These are phyloP conservation scores for Ectemnius cavifrons DNA, from an alignment of 2,888 invertebrate species.

Conservation along the genomic window DNA sequence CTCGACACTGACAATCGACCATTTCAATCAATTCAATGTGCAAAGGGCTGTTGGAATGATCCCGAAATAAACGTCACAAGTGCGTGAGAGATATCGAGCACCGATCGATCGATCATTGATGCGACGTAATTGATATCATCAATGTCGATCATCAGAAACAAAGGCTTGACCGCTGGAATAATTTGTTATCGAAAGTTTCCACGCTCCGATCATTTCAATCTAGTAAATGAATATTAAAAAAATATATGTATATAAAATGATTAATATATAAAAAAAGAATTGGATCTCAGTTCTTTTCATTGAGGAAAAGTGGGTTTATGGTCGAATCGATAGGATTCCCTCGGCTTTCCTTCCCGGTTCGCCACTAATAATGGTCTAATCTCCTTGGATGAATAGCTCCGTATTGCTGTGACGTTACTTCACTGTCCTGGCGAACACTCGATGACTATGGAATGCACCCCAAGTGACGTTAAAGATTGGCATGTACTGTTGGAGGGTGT, in stretches of 20 bases:
- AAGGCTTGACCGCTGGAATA: too few relatives aligned
- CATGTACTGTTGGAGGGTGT: conserved; percentile 14
- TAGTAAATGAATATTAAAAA: too few relatives aligned
- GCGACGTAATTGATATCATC: not conserved
- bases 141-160: not conserved
- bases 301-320: not conserved
- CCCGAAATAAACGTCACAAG: not conserved
- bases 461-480: conserved; percentile 43
- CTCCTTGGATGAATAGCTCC: conserved; percentile 30
- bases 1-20: not conserved
- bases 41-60: conserved; percentile 20
- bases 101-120: not conserved
- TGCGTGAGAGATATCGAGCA: not conserved
- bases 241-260: too few relatives aligned
- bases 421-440: conserved; percentile 18
- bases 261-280: too few relatives aligned
- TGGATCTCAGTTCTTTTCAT: too few relatives aligned
- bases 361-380: too few relatives aligned
- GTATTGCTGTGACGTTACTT: conserved; percentile 16
- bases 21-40: not conserved
- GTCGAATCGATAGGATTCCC: not conserved
- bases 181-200: too few relatives aligned
- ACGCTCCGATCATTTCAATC: too few relatives aligned
- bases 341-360: too few relatives aligned
- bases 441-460: conserved; percentile 19